Conservation (phyloP, 2,797 vertebrate species). For the Apogon talboti region DNA sequence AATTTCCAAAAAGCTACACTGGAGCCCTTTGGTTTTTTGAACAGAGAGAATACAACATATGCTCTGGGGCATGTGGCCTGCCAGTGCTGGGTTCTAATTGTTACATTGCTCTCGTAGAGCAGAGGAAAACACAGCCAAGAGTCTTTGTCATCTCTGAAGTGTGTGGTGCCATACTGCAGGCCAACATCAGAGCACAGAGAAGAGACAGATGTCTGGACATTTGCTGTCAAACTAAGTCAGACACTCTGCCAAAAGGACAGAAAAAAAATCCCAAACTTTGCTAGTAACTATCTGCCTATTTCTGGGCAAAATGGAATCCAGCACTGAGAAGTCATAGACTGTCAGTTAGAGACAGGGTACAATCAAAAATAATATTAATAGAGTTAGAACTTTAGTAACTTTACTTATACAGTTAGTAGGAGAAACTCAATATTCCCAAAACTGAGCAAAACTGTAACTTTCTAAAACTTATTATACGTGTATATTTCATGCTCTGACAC, state of each 20-base stretch:
- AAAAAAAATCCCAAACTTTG: conserved; percentile 67
- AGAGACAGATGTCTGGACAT: conserved; percentile 88
- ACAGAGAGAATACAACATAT: conserved; percentile 85
- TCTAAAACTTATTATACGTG: neutral
- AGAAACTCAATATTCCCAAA: neutral
- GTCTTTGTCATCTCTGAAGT: conserved; percentile 85
- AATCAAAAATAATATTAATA: conserved; percentile 2
- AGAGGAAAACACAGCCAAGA: conserved; percentile 77
- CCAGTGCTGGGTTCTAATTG: conserved; percentile 86
- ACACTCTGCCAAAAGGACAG: conserved; percentile 74
- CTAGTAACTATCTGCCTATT: conserved; percentile 59
- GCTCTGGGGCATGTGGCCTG: conserved; percentile 81
- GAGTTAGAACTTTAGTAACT: neutral
- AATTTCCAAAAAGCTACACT: conserved; percentile 77
- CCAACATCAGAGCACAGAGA: conserved; percentile 78
- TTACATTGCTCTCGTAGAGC: conserved; percentile 83
- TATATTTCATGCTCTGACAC: conserved; percentile 9
- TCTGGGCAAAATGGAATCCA: conserved; percentile 26
- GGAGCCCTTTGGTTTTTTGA: conserved; percentile 83
- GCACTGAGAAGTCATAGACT: conserved; percentile 11
- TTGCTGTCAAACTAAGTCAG: conserved; percentile 84
- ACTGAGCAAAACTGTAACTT: neutral
- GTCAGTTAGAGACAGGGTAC: conserved; percentile 17
- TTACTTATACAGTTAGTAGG: neutral
- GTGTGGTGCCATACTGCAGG: conserved; percentile 75